These are phyloP conservation scores for Salpingus planirostris DNA, from an alignment of 2,888 invertebrate species.

Conservation along the genomic window DNA sequence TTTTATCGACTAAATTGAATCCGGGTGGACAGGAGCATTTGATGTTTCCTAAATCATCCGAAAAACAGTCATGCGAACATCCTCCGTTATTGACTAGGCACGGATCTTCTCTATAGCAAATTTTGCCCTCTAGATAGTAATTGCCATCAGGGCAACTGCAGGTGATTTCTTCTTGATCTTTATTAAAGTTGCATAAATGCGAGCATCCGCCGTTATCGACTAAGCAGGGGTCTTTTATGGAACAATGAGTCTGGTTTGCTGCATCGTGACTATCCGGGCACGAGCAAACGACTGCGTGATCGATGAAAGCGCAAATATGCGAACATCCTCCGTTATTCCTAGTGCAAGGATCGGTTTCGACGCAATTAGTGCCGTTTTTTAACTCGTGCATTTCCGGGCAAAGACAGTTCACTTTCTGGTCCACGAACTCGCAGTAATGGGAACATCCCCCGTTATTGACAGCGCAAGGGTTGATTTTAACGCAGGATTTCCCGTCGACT, in stretches of 20 bases:
- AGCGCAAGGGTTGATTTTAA: slow-evolving; percentile 41
- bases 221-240: slow-evolving; percentile 48
- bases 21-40: slow-evolving; percentile 44
- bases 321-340: slow-evolving; percentile 48
- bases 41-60: slow-evolving; percentile 24
- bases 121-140: slow-evolving; percentile 28
- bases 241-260: slow-evolving; percentile 33
- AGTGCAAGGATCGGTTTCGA: slow-evolving; percentile 45
- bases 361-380: slow-evolving; percentile 32
- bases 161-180: slow-evolving; percentile 40
- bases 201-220: slow-evolving; percentile 53
- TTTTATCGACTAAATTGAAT: slow-evolving; percentile 20
- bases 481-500: slow-evolving; percentile 32
- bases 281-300: slow-evolving; percentile 45
- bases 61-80: slow-evolving; percentile 29
- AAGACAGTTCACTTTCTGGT: slow-evolving; percentile 42
- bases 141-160: slow-evolving; percentile 44
- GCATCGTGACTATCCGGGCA: slow-evolving; percentile 46
- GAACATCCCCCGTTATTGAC: slow-evolving; percentile 47
- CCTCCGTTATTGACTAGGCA: slow-evolving; percentile 38
- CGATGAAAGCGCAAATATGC: slow-evolving; percentile 45
- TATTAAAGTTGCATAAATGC: slow-evolving; percentile 46
- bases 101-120: slow-evolving; percentile 26
- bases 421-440: slow-evolving; percentile 43
- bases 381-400: slow-evolving; percentile 41